phyloP scores from a whole-genome alignment of 2,113 vertebrate species.

The Mustela nigripes region DNA sequence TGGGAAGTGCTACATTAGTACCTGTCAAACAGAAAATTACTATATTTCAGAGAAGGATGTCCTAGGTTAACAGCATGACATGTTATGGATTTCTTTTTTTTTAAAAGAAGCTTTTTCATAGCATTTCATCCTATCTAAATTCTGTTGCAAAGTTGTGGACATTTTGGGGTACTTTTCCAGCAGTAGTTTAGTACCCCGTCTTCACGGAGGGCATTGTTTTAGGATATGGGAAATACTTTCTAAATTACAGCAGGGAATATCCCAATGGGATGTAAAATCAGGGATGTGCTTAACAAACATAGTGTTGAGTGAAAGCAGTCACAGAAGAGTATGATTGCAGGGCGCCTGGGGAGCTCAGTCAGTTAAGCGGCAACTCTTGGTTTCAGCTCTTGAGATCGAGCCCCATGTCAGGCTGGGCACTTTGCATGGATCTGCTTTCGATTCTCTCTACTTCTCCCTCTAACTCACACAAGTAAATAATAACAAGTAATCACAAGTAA shows the following conservation, averaged over 20 bases:
- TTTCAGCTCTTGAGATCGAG: too few species aligned
- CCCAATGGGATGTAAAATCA: neutral
- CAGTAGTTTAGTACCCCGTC: neutral
- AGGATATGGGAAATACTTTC: neutral
- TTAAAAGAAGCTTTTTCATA: neutral
- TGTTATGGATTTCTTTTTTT: neutral
- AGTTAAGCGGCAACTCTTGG: too few species aligned
- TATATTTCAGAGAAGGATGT: neutral
- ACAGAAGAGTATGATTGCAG: neutral
- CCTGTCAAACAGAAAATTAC: neutral
- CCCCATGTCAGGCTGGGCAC: too few species aligned
- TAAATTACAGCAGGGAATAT: neutral
- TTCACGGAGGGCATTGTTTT: neutral
- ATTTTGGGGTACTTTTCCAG: neutral
- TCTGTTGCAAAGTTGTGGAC: neutral
- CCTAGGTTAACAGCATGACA: neutral
- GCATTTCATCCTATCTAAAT: neutral
- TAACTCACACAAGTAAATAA: too few species aligned
- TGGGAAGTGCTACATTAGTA: neutral
- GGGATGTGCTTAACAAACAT: too few species aligned
- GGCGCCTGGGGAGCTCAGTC: too few species aligned
- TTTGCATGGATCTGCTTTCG: too few species aligned
- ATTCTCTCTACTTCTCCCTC: too few species aligned
- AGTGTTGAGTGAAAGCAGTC: neutral
- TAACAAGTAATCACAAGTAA: too few species aligned